Base-by-base conservation (phyloP, 2,888 invertebrate species). In the Drosophila sordidapex region DNA sequence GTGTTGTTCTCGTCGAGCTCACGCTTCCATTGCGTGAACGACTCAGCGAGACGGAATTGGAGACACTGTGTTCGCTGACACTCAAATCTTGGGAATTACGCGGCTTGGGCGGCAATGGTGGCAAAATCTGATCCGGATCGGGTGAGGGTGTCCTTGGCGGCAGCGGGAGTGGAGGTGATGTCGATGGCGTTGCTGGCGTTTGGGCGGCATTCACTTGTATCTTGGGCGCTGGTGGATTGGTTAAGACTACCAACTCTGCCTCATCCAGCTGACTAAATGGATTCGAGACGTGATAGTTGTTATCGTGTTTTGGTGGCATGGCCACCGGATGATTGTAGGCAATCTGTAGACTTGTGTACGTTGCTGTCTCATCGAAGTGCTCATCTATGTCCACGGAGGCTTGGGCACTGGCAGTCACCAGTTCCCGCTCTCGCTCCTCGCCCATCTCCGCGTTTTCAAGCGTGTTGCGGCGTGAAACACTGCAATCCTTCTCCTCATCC, bases 301-400 rank as follows among this genome's bases (percentile, higher is more conserved):
- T 61, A 2, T 70, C 57, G 25, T 63, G 69, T 6, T 60, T 62
- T 76, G 60, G 94, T 2, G 94, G 94, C 35, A 97, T 94, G 0
- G 97, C 96, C 6, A 97, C 93, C 0, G 97, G 97, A 93, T 97
- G 97, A 90, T 96, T 96, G 93, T 97, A 97, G 0, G 97, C 97
- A 90, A 97, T 94, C 91, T 97, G 97, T 58, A 97, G 93, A 90
- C 97, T 97, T 2, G 96, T 96, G 89, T 97, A 97, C 0, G 97
- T 97, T 63, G 96, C 96, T 35, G 95, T 95, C 85, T 97, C 97
- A 88, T 96, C 95, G 77, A 96, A 96, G 33, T 95, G 95, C 62
- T 94, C 94, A 51, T 95, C 96, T 0, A 94, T 84, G 33, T 96
- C 95, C 86, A 94, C 94, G 0, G 90, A 92, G 11, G 84, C 87